Evolutionary conservation across 2,888 invertebrate genomes (phyloP), one percentile per base, ranked within the genome.

Genomic region (Seira sanloemensis): DNA sequence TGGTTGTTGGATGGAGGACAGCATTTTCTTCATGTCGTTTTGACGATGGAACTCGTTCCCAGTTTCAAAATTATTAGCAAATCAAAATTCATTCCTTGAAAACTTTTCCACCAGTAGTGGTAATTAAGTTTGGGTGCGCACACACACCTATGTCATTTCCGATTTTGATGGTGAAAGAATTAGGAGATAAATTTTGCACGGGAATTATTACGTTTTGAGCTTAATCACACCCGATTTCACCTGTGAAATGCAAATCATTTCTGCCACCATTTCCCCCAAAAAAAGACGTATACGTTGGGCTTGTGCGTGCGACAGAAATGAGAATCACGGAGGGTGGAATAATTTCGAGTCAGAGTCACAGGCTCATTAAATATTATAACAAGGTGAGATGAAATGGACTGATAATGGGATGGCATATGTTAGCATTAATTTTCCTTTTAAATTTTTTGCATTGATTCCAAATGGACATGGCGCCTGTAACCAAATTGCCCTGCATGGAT

Each of bases 291-390:
- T n/a, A n/a, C n/a, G n/a, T n/a, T n/a, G n/a, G n/a, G n/a, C n/a
- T n/a, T 4, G 37, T 37, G 37, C 37, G 37, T 37, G 37, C 12
- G 37, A 37, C 5, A 12, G 37, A 37, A 37, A 37, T 37, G 37
- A 37, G 37, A 37, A 37, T 37, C 37, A 37, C 37, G 37, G 37
- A 12, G 37, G 37, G 37, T 7, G 37, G 37, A 37, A 37, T 37
- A 37, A 37, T 37, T 37, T 12, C 12, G n/a, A n/a, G n/a, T 37
- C 5, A 37, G 5, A 37, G 37, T 37, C 4, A 37, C 37, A 7
- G 37, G 12, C 73, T 80, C 80, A 80, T 80, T 74, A 80, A 80
- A 67, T 80, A 80, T 80, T 74, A 80, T 80, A 80, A 80, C 80
- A 80, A 80, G 74, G 80, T 79, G 73, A 81, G 81, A 81, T 81